Percentiles rank a stretch among this genome's conserved stretches.
Conservation (phyloP, 2,888 invertebrate species). For the Pycnomerus fuliginosus region DNA sequence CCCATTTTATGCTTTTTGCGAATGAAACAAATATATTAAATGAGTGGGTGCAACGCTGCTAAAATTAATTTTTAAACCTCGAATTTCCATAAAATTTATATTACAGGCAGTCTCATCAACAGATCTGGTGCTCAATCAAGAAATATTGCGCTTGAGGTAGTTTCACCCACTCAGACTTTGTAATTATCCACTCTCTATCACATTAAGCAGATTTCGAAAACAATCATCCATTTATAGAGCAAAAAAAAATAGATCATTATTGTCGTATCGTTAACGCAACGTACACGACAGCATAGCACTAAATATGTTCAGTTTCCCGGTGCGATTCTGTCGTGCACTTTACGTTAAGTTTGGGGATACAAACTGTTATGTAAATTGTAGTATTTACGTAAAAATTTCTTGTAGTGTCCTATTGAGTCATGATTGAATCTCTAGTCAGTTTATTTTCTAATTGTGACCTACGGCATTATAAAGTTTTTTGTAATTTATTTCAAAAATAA, state of each 20-base stretch:
- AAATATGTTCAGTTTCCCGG: too few species aligned
- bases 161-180: too few species aligned
- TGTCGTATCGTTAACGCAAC: conserved; percentile 35
- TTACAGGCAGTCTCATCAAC: too few species aligned
- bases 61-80: too few species aligned
- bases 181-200: conserved; percentile 15
- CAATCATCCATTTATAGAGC: conserved; percentile 38
- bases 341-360: conserved; percentile 38
- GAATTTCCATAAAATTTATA: too few species aligned
- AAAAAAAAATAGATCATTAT: conserved; percentile 31
- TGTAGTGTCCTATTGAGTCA: conserved; percentile 36
- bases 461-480: conserved; percentile 35
- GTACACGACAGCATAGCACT: conserved; percentile 28
- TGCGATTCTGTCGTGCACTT: conserved; percentile 31
- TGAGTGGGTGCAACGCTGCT: too few species aligned
- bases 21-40: conserved; percentile 9
- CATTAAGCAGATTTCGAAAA: conserved; percentile 23
- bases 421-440: conserved; percentile 27
- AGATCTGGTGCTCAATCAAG: too few species aligned
- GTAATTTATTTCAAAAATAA: conserved; percentile 46
- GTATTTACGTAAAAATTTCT: conserved; percentile 41
- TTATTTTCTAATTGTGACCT: conserved; percentile 26
- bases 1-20: conserved; percentile 21
- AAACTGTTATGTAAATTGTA: conserved; percentile 45
- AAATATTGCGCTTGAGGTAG: too few species aligned